These are phyloP conservation scores for Sceloporus undulatus DNA, from an alignment of 2,113 vertebrate species.

Conservation along the genomic window DNA sequence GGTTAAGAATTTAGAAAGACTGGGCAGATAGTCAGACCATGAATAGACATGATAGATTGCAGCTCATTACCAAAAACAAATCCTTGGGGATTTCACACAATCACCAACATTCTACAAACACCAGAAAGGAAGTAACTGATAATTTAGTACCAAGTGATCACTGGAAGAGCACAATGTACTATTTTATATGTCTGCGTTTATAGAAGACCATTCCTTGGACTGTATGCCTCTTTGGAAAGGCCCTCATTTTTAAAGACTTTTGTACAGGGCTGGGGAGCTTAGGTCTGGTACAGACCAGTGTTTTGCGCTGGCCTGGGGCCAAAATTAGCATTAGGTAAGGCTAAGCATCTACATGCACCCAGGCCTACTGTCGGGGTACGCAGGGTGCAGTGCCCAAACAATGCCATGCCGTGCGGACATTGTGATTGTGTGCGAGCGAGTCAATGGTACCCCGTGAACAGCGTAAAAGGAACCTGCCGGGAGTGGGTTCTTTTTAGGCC, in stretches of 20 bases:
- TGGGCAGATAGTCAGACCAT: conserved; percentile 74
- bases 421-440: no score
- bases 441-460: no score
- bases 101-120: conserved; percentile 71
- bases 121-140: conserved; percentile 5
- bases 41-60: conserved; percentile 72
- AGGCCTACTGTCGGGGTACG: no score
- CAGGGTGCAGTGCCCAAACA: no score
- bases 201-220: neutral
- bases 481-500: no score
- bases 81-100: conserved; percentile 61
- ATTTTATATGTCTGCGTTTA: conserved; percentile 47
- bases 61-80: conserved; percentile 76
- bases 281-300: no score
- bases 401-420: no score
- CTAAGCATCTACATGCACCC: no score
- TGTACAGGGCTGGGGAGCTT: neutral
- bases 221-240: neutral
- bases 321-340: no score
- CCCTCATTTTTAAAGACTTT: neutral
- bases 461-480: no score
- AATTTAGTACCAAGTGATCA: conserved; percentile 50
- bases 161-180: conserved; percentile 43
- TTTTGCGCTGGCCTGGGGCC: no score
- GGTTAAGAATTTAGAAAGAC: conserved; percentile 81